Conservation (phyloP, 2,113 vertebrate genomes). For the Mormoops blainvillei region DNA sequence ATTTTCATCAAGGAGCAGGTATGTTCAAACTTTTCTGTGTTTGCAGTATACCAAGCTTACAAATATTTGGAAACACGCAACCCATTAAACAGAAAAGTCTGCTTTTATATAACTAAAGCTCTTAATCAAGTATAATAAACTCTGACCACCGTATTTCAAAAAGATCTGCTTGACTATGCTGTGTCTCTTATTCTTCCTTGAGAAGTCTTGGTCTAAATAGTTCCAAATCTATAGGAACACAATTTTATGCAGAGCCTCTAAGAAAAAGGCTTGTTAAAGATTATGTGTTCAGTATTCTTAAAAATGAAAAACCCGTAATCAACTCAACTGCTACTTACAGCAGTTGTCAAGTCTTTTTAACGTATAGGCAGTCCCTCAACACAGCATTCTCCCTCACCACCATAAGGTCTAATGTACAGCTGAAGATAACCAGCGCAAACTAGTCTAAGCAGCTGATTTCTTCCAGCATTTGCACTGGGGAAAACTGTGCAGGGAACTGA, state of each 20-base stretch:
- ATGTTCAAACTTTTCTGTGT: not conserved
- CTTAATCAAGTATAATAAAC: not conserved
- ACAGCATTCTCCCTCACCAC: not conserved
- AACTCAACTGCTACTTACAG: constrained; percentile 4
- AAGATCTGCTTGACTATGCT: not conserved
- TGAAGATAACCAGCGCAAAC: not conserved
- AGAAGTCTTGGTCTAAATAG: not conserved
- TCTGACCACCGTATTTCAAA: not conserved
- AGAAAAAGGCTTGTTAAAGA: not conserved
- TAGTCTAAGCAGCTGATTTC: not conserved
- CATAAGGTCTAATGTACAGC: not conserved
- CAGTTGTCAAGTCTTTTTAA: not conserved
- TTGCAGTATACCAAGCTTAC: not conserved
- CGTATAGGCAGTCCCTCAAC: not conserved
- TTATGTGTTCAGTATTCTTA: not conserved
- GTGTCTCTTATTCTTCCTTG: not conserved
- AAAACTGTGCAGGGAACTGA: not conserved
- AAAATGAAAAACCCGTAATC: not conserved
- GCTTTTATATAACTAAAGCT: not conserved
- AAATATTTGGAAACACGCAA: not conserved
- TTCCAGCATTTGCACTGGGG: not conserved
- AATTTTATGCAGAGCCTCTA: not conserved
- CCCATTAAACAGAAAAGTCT: not conserved
- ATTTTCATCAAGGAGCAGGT: constrained; percentile 6
- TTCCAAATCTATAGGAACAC: not conserved